Base-by-base conservation (phyloP, 1,140 invertebrate species). In the Andrena cerasifolii region DNA sequence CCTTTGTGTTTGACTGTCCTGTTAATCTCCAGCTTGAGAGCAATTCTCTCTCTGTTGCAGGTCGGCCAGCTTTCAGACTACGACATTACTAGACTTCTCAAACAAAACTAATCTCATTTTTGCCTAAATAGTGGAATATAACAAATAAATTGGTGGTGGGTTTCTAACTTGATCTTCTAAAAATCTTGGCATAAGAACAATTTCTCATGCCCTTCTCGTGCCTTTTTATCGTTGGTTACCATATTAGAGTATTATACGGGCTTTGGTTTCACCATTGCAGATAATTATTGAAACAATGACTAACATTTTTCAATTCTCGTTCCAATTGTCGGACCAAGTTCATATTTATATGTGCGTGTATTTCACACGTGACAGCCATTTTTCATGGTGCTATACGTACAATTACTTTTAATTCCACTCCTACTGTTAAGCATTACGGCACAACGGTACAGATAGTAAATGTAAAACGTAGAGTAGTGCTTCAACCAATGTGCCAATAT, bases 61-160 rank as follows among this genome's bases (percentile, higher is more conserved):
- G 92, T 93, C 91, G 92, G 92, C 91, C 92, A 92, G 89, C 90
- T 93, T 93, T 93, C 91, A 93, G 92, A 93, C 92, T 93, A 92
- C 92, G 92, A 93, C 92, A 93, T 91, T 93, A 93, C 90, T 93
- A 93, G 90, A 93, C 90, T 88, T 88, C 84, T 90, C 79, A 87
- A 87, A 77, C 73, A 80, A 76, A 78, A 88, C 86, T 89, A 87
- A 90, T 87, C 83, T 89, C 79, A 83, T 84, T 88, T 58, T 90
- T 90, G 90, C 82, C 58, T 79, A 88, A 89, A 78, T 86, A 89
- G 82, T 86, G 86, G 82, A 90, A 62, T 80, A 75, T 83, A 82
- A 82, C 56, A 66, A 87, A 75, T 61, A 63, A 85, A 74, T 68
- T 67, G 90, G 90, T 92, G 91, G 82, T 89, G 90, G 91, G 89